Conservation (phyloP, 1,140 invertebrate genomes). For the Zaprionus camerounensis region DNA sequence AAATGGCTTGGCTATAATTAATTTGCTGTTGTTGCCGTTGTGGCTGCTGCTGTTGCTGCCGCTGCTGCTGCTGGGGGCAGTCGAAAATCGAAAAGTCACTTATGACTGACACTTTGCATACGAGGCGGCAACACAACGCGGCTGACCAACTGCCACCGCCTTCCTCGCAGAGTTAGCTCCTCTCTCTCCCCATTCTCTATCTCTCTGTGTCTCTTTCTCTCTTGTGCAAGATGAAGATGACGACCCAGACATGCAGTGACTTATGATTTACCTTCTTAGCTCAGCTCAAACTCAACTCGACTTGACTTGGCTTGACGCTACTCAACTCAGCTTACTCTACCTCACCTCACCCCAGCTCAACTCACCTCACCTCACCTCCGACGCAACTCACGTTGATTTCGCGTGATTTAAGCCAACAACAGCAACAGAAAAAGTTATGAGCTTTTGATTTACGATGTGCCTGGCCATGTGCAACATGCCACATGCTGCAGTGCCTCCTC, state of each 20-base stretch:
- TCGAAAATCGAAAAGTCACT: constrained; percentile 80
- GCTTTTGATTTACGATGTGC: constrained; percentile 77
- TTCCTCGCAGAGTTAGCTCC: constrained; percentile 14
- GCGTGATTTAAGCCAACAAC: constrained; percentile 57
- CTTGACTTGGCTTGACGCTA: background rate
- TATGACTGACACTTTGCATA: constrained; percentile 82
- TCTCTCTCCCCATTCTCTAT: background rate
- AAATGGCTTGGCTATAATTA: constrained; percentile 78
- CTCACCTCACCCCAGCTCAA: background rate
- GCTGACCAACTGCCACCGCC: constrained; percentile 20
- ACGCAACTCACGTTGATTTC: constrained; percentile 44
- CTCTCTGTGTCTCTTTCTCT: constrained; percentile 3
- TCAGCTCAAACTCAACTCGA: constrained; percentile 11
- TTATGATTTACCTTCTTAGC: constrained; percentile 71
- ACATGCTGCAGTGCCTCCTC: constrained; percentile 12
- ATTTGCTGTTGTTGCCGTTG: constrained; percentile 64
- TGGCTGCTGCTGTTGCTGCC: constrained; percentile 24
- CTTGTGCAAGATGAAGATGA: constrained; percentile 62
- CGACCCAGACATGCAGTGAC: constrained; percentile 79
- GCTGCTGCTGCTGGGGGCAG: constrained; percentile 64
- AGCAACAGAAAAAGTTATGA: constrained; percentile 70
- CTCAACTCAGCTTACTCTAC: too few species aligned
- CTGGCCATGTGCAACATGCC: constrained; percentile 35
- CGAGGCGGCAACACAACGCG: constrained; percentile 48
- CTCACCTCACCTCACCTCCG: background rate